These are phyloP conservation scores for Lepidothrix coronata DNA, from an alignment of 2,113 vertebrate species.

Conservation along the genomic window DNA sequence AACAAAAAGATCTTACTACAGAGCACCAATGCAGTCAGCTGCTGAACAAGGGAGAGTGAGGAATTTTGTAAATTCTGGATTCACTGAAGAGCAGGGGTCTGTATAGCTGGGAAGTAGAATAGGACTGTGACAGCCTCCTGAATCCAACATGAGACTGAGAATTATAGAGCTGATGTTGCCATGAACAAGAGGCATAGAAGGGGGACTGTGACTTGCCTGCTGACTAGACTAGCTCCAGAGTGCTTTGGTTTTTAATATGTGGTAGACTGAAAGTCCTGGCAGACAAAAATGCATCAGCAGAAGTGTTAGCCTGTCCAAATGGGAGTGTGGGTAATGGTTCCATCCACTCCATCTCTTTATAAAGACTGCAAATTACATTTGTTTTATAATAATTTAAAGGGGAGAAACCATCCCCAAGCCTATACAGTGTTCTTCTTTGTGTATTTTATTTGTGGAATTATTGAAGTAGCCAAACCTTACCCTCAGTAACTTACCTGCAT, in stretches of 20 bases:
- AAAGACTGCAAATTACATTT: neutral
- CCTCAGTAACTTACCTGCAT: neutral
- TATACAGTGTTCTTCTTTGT: neutral
- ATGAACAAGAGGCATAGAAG: neutral
- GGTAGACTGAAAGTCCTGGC: neutral
- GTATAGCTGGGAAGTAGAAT: rapidly evolving
- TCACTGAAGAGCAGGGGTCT: neutral
- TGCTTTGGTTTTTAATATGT: neutral
- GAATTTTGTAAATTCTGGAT: neutral
- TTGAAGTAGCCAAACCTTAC: neutral
- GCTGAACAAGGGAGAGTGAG: neutral
- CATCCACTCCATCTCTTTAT: neutral
- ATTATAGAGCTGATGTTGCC: neutral
- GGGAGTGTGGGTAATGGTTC: neutral
- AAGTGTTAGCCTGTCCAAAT: neutral
- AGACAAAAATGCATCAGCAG: neutral
- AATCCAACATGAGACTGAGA: neutral
- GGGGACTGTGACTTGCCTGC: neutral
- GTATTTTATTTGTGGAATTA: neutral
- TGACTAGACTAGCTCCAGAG: neutral
- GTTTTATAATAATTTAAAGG: neutral
- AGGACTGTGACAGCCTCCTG: neutral
- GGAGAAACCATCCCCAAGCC: neutral
- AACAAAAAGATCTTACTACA: neutral
- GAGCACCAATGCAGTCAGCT: neutral